Base-by-base conservation (phyloP, 2,888 invertebrate genomes). In the Drosophila picticornis region DNA sequence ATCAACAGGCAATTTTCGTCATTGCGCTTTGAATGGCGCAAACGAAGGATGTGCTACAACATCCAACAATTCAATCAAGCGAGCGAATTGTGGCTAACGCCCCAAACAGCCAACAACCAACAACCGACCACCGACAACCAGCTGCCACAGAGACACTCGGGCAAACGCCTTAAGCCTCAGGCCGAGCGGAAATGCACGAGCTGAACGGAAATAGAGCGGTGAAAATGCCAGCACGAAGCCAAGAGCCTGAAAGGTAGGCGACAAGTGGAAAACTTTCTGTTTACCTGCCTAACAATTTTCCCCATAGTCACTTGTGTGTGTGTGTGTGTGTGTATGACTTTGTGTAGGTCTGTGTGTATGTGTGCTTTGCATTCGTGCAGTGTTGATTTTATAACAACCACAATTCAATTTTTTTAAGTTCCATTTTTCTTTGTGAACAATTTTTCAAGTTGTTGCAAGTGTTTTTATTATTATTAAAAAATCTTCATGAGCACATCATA, bases 21-120 rank as follows among this genome's bases (percentile, higher is more conserved):
- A 83, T 73, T 53, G 69, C 34, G 53, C 48, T 58, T 43, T 60
- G 66, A 74, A 50, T 53, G 48, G 56, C 38, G 53, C 34, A 52
- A 56, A 43, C 68, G 31, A 36, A 59, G 53, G 43, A 52, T 46
- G 48, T 61, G 58, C 58, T 55, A 60, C 65, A 59, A 63, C 68
- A 80, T 77, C 66, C 70, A 84, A 74, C 78, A 80, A 82, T 88
- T 88, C 86, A 86, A 84, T 88, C 84, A 84, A 82, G 72, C 75
- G 40, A 75, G 62, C 86, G 74, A 82, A 88, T 88, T 88, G 85
- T 71, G 88, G 82, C 72, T 72, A 78, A 80, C 72, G 67, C 77
- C 77, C 72, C 59, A 62, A 29, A 10, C 13, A 52, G 29, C 32
- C 32, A 53, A 32, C 55, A 25, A 10, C 22, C 27, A 13, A 34